Evolutionary conservation across 2,113 vertebrate genomes (phyloP).

Genomic region (Tychaedon coryphoeus): DNA sequence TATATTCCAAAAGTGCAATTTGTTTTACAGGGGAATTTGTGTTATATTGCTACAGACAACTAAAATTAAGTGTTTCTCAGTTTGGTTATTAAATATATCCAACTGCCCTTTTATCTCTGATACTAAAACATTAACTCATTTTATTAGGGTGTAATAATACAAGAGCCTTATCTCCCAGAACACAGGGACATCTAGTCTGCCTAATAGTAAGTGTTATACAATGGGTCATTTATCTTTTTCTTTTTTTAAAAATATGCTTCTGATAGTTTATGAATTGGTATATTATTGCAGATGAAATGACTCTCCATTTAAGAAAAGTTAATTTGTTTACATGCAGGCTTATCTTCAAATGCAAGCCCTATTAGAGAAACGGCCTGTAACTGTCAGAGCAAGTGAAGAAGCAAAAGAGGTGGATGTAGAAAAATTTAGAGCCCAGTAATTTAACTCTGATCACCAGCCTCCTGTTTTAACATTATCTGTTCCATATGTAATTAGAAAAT

Average conservation of each 20-base stretch:
- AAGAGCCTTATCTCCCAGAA: constrained; percentile 77
- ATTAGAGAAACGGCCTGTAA: constrained; percentile 72
- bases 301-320: constrained; percentile 78
- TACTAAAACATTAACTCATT: constrained; percentile 83
- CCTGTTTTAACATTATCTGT: neutral
- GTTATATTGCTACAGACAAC: constrained; percentile 80
- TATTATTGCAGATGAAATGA: constrained; percentile 76
- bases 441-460: constrained; percentile 38
- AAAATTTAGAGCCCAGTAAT: constrained; percentile 63
- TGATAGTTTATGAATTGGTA: constrained; percentile 77
- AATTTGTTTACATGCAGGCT: constrained; percentile 80
- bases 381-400: constrained; percentile 68
- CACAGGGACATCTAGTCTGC: constrained; percentile 76
- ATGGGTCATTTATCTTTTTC: constrained; percentile 74
- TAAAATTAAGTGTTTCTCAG: constrained; percentile 81
- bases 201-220: constrained; percentile 74
- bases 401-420: constrained; percentile 56
- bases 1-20: constrained; percentile 81
- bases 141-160: constrained; percentile 79
- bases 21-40: constrained; percentile 81
- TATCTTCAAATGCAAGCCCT: constrained; percentile 79
- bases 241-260: constrained; percentile 47
- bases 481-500: neutral
- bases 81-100: constrained; percentile 83
- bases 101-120: constrained; percentile 79